phyloP scores from a whole-genome alignment of 92 coral and sea anemone species.

The Bergia puertoricense region DNA sequence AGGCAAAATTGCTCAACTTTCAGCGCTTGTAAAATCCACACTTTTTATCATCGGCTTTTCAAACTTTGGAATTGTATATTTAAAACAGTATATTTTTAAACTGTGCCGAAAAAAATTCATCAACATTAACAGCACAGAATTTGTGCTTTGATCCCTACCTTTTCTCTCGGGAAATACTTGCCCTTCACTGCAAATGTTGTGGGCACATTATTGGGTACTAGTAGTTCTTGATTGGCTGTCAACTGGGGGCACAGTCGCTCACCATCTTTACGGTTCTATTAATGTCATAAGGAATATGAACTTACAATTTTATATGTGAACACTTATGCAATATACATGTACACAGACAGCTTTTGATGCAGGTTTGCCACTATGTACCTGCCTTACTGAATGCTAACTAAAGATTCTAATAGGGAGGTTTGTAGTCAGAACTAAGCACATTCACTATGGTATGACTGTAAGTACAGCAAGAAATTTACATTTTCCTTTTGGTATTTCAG shows the following conservation, averaged over 20 bases:
- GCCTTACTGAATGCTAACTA: neutral
- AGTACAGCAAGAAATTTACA: too few species aligned
- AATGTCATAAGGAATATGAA: neutral
- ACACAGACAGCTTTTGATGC: neutral
- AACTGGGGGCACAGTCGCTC: slow-evolving; percentile 65
- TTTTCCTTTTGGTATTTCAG: too few species aligned
- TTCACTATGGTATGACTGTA: too few species aligned
- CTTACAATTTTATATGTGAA: neutral
- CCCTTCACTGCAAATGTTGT: slow-evolving; percentile 49
- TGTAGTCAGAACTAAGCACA: too few species aligned
- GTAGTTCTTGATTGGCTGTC: slow-evolving; percentile 39
- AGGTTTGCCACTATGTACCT: neutral
- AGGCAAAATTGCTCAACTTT: too few species aligned
- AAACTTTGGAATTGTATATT: too few species aligned
- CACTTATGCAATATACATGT: too few species aligned
- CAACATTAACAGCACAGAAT: too few species aligned
- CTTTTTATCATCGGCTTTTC: too few species aligned
- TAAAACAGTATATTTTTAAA: too few species aligned
- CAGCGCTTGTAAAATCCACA: too few species aligned
- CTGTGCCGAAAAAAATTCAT: too few species aligned
- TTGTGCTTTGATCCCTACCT: slow-evolving; percentile 44
- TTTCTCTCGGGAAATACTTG: slow-evolving; percentile 53
- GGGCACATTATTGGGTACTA: slow-evolving; percentile 54
- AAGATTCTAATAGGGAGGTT: neutral
- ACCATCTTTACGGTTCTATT: slow-evolving; percentile 47